Conservation (phyloP, 1,140 invertebrate species). For the Eumaeus atala region DNA sequence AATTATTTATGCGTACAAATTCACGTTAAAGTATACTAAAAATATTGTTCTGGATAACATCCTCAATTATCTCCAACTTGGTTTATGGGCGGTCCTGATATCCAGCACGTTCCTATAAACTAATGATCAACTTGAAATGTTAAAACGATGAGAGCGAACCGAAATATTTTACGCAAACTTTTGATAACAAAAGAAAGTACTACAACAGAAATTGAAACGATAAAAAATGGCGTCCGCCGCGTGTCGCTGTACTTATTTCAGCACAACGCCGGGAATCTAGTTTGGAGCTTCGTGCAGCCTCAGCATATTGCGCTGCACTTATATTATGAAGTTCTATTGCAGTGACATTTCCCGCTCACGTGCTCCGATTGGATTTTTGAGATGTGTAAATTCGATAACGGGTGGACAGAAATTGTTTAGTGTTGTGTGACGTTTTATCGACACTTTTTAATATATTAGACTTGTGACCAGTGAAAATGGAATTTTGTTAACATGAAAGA, state of each 20-base stretch:
- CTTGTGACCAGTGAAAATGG: too few species aligned
- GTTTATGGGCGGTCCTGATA: too few species aligned
- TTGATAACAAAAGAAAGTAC: conserved; percentile 13
- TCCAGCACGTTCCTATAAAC: too few species aligned
- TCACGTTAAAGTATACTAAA: too few species aligned
- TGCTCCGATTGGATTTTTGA: conserved; percentile 60
- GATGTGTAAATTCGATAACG: conserved; percentile 66
- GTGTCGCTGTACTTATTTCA: conserved; percentile 39
- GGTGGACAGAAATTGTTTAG: conserved; percentile 12
- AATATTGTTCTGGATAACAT: too few species aligned
- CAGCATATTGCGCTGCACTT: conserved; percentile 59
- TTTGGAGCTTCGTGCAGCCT: conserved; percentile 44
- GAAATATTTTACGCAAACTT: background rate
- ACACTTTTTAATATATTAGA: too few species aligned
- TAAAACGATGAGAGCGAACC: too few species aligned
- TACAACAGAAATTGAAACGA: conserved; percentile 26
- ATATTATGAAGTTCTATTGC: conserved; percentile 61
- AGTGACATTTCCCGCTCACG: conserved; percentile 61
- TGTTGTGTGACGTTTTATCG: too few species aligned
- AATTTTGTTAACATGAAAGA: too few species aligned
- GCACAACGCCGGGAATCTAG: conserved; percentile 50
- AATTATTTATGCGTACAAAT: too few species aligned
- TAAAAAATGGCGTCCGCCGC: conserved; percentile 21
- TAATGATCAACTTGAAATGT: too few species aligned
- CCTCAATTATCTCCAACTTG: too few species aligned